Conservation (phyloP, 2,888 invertebrate species). For the Malacosoma neustria region DNA sequence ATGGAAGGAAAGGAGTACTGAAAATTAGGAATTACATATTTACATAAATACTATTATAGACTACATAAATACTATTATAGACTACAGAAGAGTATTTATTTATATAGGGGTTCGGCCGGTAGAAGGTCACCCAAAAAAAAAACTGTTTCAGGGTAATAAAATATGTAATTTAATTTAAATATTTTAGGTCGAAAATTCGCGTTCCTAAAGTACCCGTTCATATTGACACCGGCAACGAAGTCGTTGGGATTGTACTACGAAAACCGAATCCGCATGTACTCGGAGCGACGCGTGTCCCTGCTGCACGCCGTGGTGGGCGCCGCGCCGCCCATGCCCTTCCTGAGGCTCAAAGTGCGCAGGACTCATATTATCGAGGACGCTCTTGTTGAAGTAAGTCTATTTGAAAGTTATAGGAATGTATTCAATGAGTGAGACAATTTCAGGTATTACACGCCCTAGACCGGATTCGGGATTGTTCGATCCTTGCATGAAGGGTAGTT, state of each 20-base stretch:
- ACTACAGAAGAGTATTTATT: too few species aligned
- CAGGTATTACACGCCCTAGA: too few species aligned
- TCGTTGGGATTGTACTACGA: constrained; percentile 94
- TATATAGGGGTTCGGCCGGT: too few species aligned
- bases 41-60: not conserved
- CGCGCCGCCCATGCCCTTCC: constrained; percentile 87
- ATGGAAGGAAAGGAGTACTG: too few species aligned
- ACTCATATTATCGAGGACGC: constrained; percentile 94
- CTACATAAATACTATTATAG: too few species aligned
- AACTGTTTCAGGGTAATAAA: too few species aligned
- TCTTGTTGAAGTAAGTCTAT: constrained; percentile 84
- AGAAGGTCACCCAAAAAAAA: too few species aligned
- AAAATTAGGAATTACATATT: not conserved
- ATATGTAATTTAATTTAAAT: constrained; percentile 5
- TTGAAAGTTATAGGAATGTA: too few species aligned
- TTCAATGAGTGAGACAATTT: too few species aligned
- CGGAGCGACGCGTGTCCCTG: constrained; percentile 90
- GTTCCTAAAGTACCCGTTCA: constrained; percentile 93
- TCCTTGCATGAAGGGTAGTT: too few species aligned
- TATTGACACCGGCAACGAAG: constrained; percentile 93
- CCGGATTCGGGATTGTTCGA: too few species aligned
- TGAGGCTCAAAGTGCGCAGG: constrained; percentile 86
- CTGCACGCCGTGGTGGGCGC: constrained; percentile 89
- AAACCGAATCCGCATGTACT: constrained; percentile 95
- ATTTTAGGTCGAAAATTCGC: constrained; percentile 79